These are phyloP conservation scores for Meandrina meandrites DNA, from an alignment of 92 coral and sea anemone genomes.

Conservation along the genomic window DNA sequence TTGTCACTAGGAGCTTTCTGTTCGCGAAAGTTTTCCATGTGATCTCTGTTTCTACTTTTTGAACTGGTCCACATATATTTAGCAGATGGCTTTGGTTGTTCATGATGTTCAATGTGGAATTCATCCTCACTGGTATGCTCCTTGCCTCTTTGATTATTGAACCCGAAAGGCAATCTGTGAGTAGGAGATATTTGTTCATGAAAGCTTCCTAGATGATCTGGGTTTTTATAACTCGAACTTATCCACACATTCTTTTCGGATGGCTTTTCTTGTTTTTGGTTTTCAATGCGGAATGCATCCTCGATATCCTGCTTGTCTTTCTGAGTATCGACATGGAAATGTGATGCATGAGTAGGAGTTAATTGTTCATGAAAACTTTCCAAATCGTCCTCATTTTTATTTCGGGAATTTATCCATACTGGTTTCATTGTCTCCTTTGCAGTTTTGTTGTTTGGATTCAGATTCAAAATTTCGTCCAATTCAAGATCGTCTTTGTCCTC, in stretches of 20 bases:
- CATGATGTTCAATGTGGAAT: neutral
- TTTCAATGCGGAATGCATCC: neutral
- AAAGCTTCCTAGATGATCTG: neutral
- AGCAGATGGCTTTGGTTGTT: neutral
- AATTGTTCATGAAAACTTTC: neutral
- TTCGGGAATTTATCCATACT: neutral
- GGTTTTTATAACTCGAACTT: neutral
- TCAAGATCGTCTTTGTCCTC: conserved; percentile 8
- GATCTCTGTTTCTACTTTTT: neutral
- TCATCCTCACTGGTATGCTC: neutral
- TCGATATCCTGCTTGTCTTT: neutral
- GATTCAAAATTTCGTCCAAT: neutral
- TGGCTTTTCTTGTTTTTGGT: neutral
- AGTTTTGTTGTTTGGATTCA: neutral
- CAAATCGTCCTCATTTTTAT: neutral
- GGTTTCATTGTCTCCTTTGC: neutral
- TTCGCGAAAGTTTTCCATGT: neutral
- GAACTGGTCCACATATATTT: neutral
- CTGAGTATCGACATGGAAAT: neutral
- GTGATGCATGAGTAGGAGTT: neutral
- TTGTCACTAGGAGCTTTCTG: neutral
- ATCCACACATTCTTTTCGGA: neutral
- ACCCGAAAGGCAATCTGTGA: neutral
- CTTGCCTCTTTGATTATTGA: neutral
- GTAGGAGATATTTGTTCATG: neutral